These are phyloP conservation scores for Panopea generosa DNA, from an alignment of 2,888 invertebrate species.

Conservation along the genomic window DNA sequence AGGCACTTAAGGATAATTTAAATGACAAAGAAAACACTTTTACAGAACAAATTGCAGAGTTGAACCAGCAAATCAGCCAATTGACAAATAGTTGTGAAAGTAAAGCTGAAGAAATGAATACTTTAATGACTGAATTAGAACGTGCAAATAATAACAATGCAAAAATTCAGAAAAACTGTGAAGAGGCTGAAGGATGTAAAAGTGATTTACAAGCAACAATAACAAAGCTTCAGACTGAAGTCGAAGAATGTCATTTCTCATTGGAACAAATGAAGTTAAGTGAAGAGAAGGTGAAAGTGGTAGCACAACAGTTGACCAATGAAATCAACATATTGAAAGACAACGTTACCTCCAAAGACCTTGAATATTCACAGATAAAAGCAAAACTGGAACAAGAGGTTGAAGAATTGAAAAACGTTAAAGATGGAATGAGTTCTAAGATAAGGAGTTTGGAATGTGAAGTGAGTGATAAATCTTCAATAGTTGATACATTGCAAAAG, in stretches of 20 bases:
- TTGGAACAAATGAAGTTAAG: conserved; percentile 3
- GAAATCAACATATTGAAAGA: conserved; percentile 24
- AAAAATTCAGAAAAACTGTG: conserved; percentile 8
- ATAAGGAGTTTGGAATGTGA: conserved; percentile 18
- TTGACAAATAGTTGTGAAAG: too few species aligned
- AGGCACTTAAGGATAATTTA: conserved; percentile 1
- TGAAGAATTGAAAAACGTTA: conserved; percentile 17
- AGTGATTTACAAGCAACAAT: not conserved
- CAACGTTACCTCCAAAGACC: conserved; percentile 1
- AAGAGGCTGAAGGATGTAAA: not conserved
- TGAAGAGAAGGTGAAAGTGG: not conserved
- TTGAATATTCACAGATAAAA: conserved; percentile 8
- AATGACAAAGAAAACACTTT: not conserved
- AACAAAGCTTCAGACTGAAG: conserved; percentile 17
- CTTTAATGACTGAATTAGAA: conserved; percentile 9
- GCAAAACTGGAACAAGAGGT: conserved; percentile 11
- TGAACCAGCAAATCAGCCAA: too few species aligned
- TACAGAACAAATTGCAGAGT: too few species aligned
- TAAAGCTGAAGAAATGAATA: not conserved
- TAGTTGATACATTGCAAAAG: too few species aligned
- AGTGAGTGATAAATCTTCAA: not conserved
- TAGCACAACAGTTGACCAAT: not conserved
- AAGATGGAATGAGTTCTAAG: too few species aligned
- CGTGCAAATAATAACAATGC: conserved; percentile 1
- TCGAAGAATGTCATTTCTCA: not conserved